A percentile compares a stretch with the other conserved stretches of the same genome.
Evolutionary conservation across 2,113 vertebrate genomes (phyloP).

Genomic region (Vidua chalybeata): DNA sequence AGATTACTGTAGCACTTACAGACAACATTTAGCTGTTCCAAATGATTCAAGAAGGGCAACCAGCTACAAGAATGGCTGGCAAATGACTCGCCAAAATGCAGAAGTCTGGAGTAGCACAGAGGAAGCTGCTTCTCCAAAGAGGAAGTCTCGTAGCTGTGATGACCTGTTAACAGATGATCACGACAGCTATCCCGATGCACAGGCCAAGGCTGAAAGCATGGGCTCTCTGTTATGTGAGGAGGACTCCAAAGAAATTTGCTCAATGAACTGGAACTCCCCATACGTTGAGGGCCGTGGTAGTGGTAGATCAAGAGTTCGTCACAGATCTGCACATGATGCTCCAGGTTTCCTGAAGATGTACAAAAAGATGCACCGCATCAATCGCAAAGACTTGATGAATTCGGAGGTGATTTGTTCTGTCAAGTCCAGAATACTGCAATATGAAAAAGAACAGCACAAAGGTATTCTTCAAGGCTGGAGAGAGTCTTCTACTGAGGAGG

Average conservation of each 20-base stretch:
- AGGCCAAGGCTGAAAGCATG: conserved; percentile 87
- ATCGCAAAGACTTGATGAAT: conserved; percentile 87
- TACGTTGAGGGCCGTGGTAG: conserved; percentile 44
- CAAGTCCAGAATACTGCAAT: conserved; percentile 87
- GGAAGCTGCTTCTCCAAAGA: conserved; percentile 79
- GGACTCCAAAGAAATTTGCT: conserved; percentile 68
- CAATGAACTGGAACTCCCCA: conserved; percentile 63
- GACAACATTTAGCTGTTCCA: conserved; percentile 79
- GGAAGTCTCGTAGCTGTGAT: conserved; percentile 89
- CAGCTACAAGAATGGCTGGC: conserved; percentile 88
- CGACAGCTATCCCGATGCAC: conserved; percentile 68
- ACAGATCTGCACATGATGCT: conserved; percentile 83
- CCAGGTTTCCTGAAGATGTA: conserved; percentile 93
- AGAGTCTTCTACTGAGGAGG: conserved; percentile 82
- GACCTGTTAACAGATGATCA: conserved; percentile 83
- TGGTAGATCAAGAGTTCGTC: conserved; percentile 77
- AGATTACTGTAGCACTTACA: conserved; percentile 78
- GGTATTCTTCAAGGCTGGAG: conserved; percentile 75
- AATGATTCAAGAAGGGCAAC: conserved; percentile 81
- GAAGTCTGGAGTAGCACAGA: conserved; percentile 91
- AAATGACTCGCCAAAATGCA: conserved; percentile 81
- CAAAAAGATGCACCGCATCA: conserved; percentile 94
- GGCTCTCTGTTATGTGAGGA: conserved; percentile 86
- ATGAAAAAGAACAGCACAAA: conserved; percentile 84
- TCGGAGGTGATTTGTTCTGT: conserved; percentile 93